phyloP scores from a whole-genome alignment of 2,888 invertebrate species.

The Schizaphis graminum region DNA sequence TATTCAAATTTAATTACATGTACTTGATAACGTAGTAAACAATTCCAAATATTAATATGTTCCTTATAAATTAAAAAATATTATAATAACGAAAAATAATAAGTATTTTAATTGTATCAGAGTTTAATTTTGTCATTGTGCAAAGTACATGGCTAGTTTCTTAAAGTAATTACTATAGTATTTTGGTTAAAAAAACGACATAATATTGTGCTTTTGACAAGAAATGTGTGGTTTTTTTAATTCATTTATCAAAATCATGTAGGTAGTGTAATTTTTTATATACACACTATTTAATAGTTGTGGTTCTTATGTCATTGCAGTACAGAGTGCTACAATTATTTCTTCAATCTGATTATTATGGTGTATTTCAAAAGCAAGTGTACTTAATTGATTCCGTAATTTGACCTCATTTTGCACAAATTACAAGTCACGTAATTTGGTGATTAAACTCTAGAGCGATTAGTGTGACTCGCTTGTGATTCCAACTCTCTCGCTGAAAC shows the following conservation, averaged over 20 bases:
- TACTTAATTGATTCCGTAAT: constrained; percentile 49
- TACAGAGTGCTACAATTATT: neutral
- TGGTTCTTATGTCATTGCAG: neutral
- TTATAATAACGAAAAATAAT: neutral
- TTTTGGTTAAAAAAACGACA: neutral
- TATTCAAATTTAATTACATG: neutral
- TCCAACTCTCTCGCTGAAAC: neutral
- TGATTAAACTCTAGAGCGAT: constrained; percentile 32
- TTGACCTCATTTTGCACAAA: constrained; percentile 2
- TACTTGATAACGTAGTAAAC: neutral
- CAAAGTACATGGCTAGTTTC: neutral
- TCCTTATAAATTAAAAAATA: neutral
- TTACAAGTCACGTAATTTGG: constrained; percentile 45
- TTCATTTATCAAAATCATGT: neutral
- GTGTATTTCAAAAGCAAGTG: neutral
- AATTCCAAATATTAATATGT: neutral
- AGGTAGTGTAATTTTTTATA: neutral
- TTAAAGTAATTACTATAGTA: neutral
- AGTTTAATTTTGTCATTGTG: neutral
- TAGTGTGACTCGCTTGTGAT: neutral
- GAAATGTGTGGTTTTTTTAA: neutral
- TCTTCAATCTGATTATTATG: neutral
- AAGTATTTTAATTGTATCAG: neutral
- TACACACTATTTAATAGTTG: neutral
- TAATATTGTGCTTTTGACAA: neutral